Evolutionary conservation across 2,888 invertebrate species (phyloP).

Genomic region (Pilophorus perplexus): DNA sequence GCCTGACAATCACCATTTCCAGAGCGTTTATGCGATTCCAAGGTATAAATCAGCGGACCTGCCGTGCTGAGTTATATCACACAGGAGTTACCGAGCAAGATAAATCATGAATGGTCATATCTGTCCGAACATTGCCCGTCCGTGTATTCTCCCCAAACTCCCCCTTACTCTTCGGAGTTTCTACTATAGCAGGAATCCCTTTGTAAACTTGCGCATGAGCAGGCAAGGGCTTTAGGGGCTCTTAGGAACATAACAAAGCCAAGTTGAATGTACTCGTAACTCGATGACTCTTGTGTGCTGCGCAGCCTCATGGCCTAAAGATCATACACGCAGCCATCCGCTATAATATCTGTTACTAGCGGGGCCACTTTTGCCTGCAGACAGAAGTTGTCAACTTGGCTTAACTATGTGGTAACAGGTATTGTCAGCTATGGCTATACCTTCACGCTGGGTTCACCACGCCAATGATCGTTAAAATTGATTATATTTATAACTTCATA

Average conservation of each 20-base stretch:
- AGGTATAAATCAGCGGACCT: conserved; percentile 19
- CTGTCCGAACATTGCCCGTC: conserved; percentile 20
- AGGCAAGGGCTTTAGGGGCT: conserved; percentile 2
- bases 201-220: background rate
- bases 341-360: too few species aligned
- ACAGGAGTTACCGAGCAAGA: conserved; percentile 12
- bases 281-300: too few species aligned
- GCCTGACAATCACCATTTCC: conserved; percentile 1
- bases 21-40: conserved; percentile 27
- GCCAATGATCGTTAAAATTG: too few species aligned
- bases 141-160: conserved; percentile 1
- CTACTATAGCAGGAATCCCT: background rate
- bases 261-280: conserved; percentile 4
- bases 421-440: too few species aligned
- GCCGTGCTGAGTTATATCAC: conserved; percentile 25
- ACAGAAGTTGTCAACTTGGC: too few species aligned
- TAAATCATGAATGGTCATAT: conserved; percentile 23
- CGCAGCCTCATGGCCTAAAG: too few species aligned
- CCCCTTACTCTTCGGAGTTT: conserved; percentile 6
- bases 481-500: too few species aligned
- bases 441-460: too few species aligned
- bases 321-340: too few species aligned
- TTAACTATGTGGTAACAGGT: too few species aligned
- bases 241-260: background rate
- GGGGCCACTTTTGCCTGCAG: too few species aligned